Evolutionary conservation across 2,888 invertebrate genomes (phyloP), one percentile per base, ranked within the genome.

Genomic region (Acanthosoma haemorrhoidale): DNA sequence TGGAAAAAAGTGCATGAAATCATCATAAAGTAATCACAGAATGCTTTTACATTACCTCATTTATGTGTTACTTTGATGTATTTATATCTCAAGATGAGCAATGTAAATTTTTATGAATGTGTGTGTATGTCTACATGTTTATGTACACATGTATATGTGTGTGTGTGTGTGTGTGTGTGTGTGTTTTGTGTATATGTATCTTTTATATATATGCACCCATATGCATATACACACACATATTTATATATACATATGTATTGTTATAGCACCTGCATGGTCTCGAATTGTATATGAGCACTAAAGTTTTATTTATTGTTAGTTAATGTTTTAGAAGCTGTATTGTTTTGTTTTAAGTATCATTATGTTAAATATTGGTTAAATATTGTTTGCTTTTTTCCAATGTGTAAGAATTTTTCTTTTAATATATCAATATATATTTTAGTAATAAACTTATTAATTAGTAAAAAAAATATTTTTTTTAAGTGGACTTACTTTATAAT

Each of bases 211-310:
- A 13, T 36, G 36, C 13, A 13, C 13, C 8, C 13, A 13, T 36
- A 13, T 36, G 36, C 13, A 13, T 58, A 60, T 36, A 60, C 31
- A 61, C 16, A 38, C 21, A 25, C 18, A 32, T 61, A 61, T 61
- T 61, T 61, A 61, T 61, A 61, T 61, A 38, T 61, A 51, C 51
- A 61, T 25, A 16, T 61, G 34, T 38, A 61, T 34, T 6, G 32
- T 61, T 36, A 61, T 21, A 61, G 36, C 34, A 38, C 34, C 38
- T 61, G 61, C 61, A 61, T 61, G 61, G 34, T 36, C 61, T 61
- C 36, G 34, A 38, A 36, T 34, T 32, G 60, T 32, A 34, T 34
- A 38, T 61, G 38, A 38, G 61, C 61, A 61, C 61, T 61, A 38
- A 8, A 61, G 32, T 61, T 61, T 38, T 38, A 36, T 61, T 61